These are phyloP conservation scores for Anticlea derivata DNA, from an alignment of 2,888 invertebrate genomes.

Conservation along the genomic window DNA sequence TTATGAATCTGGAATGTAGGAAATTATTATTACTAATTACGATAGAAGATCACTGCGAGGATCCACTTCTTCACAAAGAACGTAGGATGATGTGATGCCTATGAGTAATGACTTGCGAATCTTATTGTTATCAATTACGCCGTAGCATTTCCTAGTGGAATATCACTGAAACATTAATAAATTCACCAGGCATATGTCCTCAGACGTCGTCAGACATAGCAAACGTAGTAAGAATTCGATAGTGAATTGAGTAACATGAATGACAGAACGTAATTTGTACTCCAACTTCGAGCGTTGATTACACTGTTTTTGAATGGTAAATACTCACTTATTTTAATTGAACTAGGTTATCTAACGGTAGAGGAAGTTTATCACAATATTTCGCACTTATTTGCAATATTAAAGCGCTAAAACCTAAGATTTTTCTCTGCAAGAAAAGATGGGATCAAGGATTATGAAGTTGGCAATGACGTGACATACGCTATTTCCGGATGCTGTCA, in stretches of 20 bases:
- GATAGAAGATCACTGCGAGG: slow-evolving; percentile 27
- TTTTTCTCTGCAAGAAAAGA: slow-evolving; percentile 56
- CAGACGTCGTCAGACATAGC: slow-evolving; percentile 46
- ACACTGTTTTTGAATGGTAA: slow-evolving; percentile 42
- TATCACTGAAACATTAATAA: slow-evolving; percentile 40
- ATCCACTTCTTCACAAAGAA: slow-evolving; percentile 59
- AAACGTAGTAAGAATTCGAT: slow-evolving; percentile 61
- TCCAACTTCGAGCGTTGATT: slow-evolving; percentile 56
- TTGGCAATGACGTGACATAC: slow-evolving; percentile 81
- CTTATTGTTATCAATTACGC: slow-evolving; percentile 57
- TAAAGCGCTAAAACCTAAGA: slow-evolving; percentile 73
- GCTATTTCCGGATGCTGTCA: slow-evolving; percentile 77
- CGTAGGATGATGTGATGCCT: slow-evolving; percentile 41
- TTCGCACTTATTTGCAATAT: slow-evolving; percentile 72
- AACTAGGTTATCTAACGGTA: slow-evolving; percentile 77
- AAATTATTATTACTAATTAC: slow-evolving; percentile 50
- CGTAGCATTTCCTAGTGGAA: slow-evolving; percentile 44
- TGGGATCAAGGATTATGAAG: slow-evolving; percentile 66
- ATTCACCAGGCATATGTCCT: slow-evolving; percentile 42
- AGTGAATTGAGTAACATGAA: slow-evolving; percentile 75
- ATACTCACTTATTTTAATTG: slow-evolving; percentile 79
- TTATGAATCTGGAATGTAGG: slow-evolving; percentile 80
- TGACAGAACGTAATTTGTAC: slow-evolving; percentile 76
- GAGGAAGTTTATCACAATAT: slow-evolving; percentile 76
- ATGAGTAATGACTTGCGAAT: slow-evolving; percentile 72